Evolutionary conservation across 2,888 invertebrate species (phyloP).

Genomic region (Brenthis ino): DNA sequence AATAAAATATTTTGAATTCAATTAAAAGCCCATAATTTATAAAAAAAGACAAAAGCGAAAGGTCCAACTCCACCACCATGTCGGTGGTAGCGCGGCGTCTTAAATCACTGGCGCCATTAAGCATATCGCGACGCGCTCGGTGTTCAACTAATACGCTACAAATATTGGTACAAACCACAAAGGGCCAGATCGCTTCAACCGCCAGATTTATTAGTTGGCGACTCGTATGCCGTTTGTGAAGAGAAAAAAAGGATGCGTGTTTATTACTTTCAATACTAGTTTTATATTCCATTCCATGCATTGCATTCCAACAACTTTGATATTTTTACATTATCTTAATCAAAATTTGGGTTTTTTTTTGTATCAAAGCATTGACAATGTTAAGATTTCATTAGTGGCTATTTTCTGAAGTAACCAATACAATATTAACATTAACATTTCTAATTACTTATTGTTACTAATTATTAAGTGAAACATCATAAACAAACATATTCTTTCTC

Average conservation of each 20-base stretch:
- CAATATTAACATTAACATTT: too few relatives aligned
- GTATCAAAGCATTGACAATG: too few relatives aligned
- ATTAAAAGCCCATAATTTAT: too few relatives aligned
- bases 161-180: slow-evolving; percentile 44
- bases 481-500: neutral
- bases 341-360: too few relatives aligned
- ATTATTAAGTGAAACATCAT: neutral
- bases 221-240: slow-evolving; percentile 29
- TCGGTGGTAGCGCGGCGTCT: slow-evolving; percentile 25
- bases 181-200: slow-evolving; percentile 25
- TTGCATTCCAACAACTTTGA: too few relatives aligned
- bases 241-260: slow-evolving; percentile 17
- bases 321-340: too few relatives aligned
- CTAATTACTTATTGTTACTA: too few relatives aligned
- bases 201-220: slow-evolving; percentile 34
- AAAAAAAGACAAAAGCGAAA: neutral
- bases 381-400: too few relatives aligned
- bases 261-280: slow-evolving; percentile 2
- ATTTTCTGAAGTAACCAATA: too few relatives aligned
- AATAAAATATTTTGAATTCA: too few relatives aligned
- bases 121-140: slow-evolving; percentile 38
- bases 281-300: neutral
- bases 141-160: slow-evolving; percentile 50
- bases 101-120: slow-evolving; percentile 36
- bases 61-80: neutral